A percentile compares a stretch with the other conserved stretches of the same genome.
These are phyloP conservation scores for Parelbella ahira DNA, from an alignment of 2,888 invertebrate genomes.

Conservation along the genomic window DNA sequence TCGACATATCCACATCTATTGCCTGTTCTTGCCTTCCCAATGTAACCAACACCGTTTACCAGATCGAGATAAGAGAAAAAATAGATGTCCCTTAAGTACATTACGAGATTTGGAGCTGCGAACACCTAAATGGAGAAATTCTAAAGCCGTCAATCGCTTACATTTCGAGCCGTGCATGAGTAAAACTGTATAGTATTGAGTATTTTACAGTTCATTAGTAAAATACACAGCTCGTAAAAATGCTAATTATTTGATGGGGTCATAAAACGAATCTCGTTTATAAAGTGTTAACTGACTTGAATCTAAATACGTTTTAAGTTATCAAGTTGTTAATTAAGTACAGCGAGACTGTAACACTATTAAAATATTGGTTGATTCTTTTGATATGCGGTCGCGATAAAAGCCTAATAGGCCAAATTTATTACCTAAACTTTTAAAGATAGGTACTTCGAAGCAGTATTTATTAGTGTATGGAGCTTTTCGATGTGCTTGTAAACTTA, in stretches of 20 bases:
- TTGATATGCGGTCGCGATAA: not conserved
- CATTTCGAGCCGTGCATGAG: no score
- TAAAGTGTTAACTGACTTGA: conserved; percentile 5
- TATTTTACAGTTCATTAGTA: conserved; percentile 3
- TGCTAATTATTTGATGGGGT: not conserved
- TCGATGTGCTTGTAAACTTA: no score
- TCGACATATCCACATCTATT: conserved; percentile 26
- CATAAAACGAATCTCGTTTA: not conserved
- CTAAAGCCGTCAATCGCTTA: no score
- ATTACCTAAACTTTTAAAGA: no score
- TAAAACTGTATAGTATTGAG: not conserved
- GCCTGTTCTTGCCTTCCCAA: conserved; percentile 37
- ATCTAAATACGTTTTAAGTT: not conserved
- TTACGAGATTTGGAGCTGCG: conserved; percentile 23
- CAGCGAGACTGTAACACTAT: not conserved
- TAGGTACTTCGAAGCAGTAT: no score
- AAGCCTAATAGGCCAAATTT: not conserved
- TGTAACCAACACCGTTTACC: conserved; percentile 60
- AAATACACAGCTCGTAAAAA: conserved; percentile 2
- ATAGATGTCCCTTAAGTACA: conserved; percentile 19
- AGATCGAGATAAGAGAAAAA: conserved; percentile 37
- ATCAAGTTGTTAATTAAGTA: not conserved
- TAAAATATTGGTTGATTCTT: conserved; percentile 7
- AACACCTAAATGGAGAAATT: no score
- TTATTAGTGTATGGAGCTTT: no score